Evolutionary conservation across 2,888 invertebrate species (phyloP).

Genomic region (Loripinus fragilis): DNA sequence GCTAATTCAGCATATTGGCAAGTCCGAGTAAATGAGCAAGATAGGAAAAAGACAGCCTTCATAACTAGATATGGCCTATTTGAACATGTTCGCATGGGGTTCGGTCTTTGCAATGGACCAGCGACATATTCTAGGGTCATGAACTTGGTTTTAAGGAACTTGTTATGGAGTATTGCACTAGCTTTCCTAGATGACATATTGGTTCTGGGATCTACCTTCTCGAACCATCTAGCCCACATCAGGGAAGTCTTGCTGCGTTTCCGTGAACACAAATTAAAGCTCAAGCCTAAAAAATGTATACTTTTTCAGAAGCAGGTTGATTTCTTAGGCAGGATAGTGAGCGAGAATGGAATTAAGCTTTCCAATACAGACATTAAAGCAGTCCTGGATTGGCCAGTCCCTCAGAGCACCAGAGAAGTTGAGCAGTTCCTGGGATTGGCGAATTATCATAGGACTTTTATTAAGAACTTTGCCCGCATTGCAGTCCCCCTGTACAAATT

Average conservation of each 20-base stretch:
- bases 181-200: constrained; percentile 1
- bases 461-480: no score
- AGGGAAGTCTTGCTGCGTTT: no score
- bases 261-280: no score
- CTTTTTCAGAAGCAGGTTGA: no score
- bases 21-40: no score
- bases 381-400: constrained; percentile 7
- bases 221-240: not conserved
- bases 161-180: not conserved
- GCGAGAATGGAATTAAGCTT: not conserved
- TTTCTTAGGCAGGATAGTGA: not conserved
- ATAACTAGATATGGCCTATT: not conserved
- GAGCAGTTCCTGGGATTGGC: constrained; percentile 47
- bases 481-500: constrained; percentile 53
- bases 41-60: not conserved
- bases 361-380: not conserved
- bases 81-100: not conserved
- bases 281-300: no score
- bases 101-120: not conserved
- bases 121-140: not conserved
- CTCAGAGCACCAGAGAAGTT: constrained; percentile 42
- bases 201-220: not conserved
- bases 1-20: no score
- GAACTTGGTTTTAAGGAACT: not conserved
- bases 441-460: constrained; percentile 44